Base-by-base conservation (phyloP, 2,113 vertebrate genomes). In the Aramus guarauna region DNA sequence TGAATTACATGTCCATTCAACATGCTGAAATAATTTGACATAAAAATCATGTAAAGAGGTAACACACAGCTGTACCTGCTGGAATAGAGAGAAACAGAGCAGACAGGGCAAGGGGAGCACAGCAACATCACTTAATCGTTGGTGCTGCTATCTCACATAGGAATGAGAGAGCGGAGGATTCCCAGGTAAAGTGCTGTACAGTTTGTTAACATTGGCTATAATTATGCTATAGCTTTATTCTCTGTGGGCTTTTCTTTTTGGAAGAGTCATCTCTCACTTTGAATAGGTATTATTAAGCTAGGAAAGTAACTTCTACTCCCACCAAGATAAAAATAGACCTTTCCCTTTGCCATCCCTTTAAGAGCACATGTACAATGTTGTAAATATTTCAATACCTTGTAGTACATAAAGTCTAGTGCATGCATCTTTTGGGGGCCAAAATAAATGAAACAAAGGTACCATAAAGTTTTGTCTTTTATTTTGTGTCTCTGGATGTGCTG, bases 331-430 rank as follows among this genome's bases (percentile, higher is more conserved):
- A 96, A 87, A 88, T 41, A 87, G 76, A 95, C 68, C 45, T 94
- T 86, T 81, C 80, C 58, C 78, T 95, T 89, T 94, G 84, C 94
- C 93, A 96, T 98, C 91, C 94, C 95, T 97, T 96, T 89, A 92
- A 96, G 81, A 97, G 96, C 89, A 97, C 94, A 96, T 98, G 98
- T 98, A 98, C 98, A 98, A 98, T 97, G 96, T 93, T 99, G 99
- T 99, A 99, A 98, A 99, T 99, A 99, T 98, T 98, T 99, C 98
- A 99, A 71, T 98, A 98, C 90, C 95, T 96, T 98, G 98, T 99
- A 99, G 98, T 99, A 98, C 97, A 98, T 99, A 98, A 98, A 98
- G 97, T 98, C 98, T 99, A 99, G 98, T 99, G 99, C 99, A 99
- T 99, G 99, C 98, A 98, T 97, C 95, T 98, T 98, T 98, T 98